Base-by-base conservation (phyloP, 2,113 vertebrate genomes). In the Tyto alba region DNA sequence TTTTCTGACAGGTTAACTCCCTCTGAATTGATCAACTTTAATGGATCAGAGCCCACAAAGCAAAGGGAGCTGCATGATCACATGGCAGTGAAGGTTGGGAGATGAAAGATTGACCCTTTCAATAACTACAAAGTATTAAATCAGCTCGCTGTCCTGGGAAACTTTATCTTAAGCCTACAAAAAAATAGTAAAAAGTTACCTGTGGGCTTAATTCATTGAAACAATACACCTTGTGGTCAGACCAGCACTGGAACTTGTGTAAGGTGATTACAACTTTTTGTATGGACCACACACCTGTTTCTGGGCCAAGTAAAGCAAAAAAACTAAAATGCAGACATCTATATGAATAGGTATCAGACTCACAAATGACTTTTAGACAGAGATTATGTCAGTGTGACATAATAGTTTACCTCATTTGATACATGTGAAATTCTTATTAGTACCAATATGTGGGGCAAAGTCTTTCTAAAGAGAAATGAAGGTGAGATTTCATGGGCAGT, bases 41-140 rank as follows among this genome's bases (percentile, higher is more conserved):
- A 85, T 2, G 60, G 38, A 36, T 45, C 64, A n/a, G 38, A 76
- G n/a, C 40, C 29, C 40, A 57, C 16, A 67, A 10, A 10, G 6
- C 57, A 76, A 68, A 16, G 9, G 52, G 29, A 89, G 23, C 47
- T 76, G 67, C 52, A 87, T 43, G 38, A 89, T 50, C 16, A 86
- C 0, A 0, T 26, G 23, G 21, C 45, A 63, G 27, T 84, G 32
- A 91, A 67, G 62, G 13, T 0, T 55, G 57, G 13, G 11, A 87
- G 57, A 63, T 36, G 25, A 62, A 69, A 91, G 52, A 76, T 21
- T 43, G 41, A 62, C 5, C 32, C 30, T 76, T 91, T 55, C 52
- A 63, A 62, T 53, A 74, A 40, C 13, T 15, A 74, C 2, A 3
- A 73, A 45, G 55, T 16, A 78, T 19, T 85, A 74, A 62, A 88